Conservation (phyloP, 2,113 vertebrate species). For the Paraplagusia blochii region DNA sequence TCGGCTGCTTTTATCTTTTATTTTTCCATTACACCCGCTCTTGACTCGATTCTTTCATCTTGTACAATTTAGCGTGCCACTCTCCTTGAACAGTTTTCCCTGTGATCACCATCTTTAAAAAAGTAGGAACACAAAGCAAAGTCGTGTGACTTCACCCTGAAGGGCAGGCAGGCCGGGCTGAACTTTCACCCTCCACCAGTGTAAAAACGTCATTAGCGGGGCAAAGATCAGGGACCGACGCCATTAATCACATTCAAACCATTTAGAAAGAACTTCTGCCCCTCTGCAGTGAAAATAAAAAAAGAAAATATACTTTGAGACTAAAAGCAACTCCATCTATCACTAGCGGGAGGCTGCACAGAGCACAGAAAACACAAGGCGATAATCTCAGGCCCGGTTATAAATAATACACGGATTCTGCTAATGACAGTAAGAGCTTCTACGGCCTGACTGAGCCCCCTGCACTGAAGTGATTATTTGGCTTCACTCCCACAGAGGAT, state of each 20-base stretch:
- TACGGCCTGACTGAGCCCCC: slow-evolving; percentile 51
- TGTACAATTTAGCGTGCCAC: slow-evolving; percentile 10
- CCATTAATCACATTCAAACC: slow-evolving; percentile 66
- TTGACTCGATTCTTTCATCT: slow-evolving; percentile 21
- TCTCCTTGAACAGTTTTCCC: neutral
- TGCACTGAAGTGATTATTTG: slow-evolving; percentile 68
- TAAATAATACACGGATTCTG: slow-evolving; percentile 66
- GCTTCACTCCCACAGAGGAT: slow-evolving; percentile 53
- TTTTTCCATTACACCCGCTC: slow-evolving; percentile 2
- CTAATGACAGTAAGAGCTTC: slow-evolving; percentile 61
- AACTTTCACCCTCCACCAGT: slow-evolving; percentile 54
- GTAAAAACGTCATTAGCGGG: slow-evolving; percentile 68
- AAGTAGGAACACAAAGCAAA: slow-evolving; percentile 10
- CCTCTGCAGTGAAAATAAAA: slow-evolving; percentile 47
- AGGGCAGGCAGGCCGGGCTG: slow-evolving; percentile 34
- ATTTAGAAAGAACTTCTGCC: slow-evolving; percentile 45
- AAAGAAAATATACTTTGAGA: slow-evolving; percentile 60
- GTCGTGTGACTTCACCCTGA: slow-evolving; percentile 43
- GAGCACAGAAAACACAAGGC: slow-evolving; percentile 51
- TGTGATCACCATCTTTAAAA: slow-evolving; percentile 13
- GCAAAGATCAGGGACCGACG: slow-evolving; percentile 53
- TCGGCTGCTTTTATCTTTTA: neutral
- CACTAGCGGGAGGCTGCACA: slow-evolving; percentile 49
- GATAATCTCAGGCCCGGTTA: slow-evolving; percentile 60
- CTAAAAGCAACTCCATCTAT: slow-evolving; percentile 69